Evolutionary conservation across 2,113 vertebrate genomes (phyloP), one percentile per base, ranked within the genome.

Genomic region (Cathartes aura): DNA sequence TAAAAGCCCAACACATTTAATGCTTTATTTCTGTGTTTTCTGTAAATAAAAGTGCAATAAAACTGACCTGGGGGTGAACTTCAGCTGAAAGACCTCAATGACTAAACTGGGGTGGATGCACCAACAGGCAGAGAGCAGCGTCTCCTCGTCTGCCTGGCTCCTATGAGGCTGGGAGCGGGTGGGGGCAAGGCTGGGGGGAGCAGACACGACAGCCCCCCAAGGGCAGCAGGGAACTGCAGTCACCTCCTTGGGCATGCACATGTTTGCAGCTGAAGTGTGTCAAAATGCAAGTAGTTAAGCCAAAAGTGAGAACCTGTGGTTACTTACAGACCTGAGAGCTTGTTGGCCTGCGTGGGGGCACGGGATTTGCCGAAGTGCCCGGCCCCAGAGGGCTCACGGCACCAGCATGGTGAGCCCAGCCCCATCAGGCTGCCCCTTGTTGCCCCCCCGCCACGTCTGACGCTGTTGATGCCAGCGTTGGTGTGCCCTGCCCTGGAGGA

Each of bases 41-140:
- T 98, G 98, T 98, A 98, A 98, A 98, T 98, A 98, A 98, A 98
- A 97, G 98, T 97, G 97, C 97, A 97, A 95, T 98, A 93, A 95
- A 91, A 83, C 75, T 93, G 89, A 53, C 45, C 38, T 42, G 62
- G 83, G 56, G 95, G 91, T 96, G 67, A 93, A 96, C 45, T 88
- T 93, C 85, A 86, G 42, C 56, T 91, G 78, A 63, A 93, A 45
- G 90, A 93, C 42, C 38, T 90, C 79, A 45, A 32, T 8, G 12
- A 68, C 20, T 82, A 2, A 27, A 36, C 16, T 7, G 27, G 22
- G 38, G 22, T 75, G 70, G 56, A 14, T 32, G 52, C 8, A 42
- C 9, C 13, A 34, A 23, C 20, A 66, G n/a, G 34, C 48, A 23
- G 26, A 38, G 8, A 67, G 52, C 38, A 62, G 66, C 23, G 5